Base-by-base conservation (phyloP, 2,797 vertebrate species). In the Todus mexicanus region DNA sequence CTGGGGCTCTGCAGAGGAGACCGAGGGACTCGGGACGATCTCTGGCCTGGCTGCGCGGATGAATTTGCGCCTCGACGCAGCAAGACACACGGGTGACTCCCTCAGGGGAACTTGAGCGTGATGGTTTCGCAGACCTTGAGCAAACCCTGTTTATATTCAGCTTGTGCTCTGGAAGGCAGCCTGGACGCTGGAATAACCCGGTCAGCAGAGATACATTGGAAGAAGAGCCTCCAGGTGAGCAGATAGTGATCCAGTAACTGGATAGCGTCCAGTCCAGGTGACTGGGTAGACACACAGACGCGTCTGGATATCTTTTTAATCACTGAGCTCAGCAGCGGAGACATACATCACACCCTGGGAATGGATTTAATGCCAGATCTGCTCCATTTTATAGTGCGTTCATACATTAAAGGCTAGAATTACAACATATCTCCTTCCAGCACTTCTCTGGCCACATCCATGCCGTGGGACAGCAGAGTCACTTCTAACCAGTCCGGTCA, bases 11-110 rank as follows among this genome's bases (percentile, higher is more conserved):
- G 31, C 40, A 77, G 78, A 42, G 37, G n/a, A 54, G 76, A 56
- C 42, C 0, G 0, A 64, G 21, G 33, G 37, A 61, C 25, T 60
- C 2, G 5, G 31, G 27, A n/a, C 66, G 21, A 56, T 51, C 66
- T 64, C 61, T 17, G 6, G 27, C 40, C 53, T 38, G 19, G 43
- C 35, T 47, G 23, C 14, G 3, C 0, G 4, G 18, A 31, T n/a
- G 12, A 60, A 54, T 59, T 76, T 84, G 19, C 19, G 47, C 23
- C 43, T 60, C 9, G 17, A 35, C 57, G 66, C 33, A 74, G 61
- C 66, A 86, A 48, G 43, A 54, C 31, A 35, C 21, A n/a, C 2
- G 6, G 12, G 7, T 70, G 48, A 35, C 35, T 77, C 22, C 33
- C 56, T 61, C 0, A 2, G 35, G n/a, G 13, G 15, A 85, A 37